phyloP scores from a whole-genome alignment of 2,797 vertebrate species.

The Buceros bicornis region DNA sequence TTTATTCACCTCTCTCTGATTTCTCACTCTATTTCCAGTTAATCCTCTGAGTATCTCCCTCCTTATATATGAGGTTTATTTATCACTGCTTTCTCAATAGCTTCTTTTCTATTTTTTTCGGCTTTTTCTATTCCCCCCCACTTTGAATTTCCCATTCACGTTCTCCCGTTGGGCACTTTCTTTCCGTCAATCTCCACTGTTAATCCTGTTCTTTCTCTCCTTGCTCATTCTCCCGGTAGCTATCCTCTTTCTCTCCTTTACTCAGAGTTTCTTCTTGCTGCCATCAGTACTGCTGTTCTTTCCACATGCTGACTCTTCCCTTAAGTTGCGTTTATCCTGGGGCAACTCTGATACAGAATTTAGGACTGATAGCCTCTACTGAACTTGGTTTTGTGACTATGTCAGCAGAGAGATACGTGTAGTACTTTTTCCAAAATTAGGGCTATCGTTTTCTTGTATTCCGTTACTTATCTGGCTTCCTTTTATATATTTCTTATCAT shows the following conservation, averaged over 20 bases:
- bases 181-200: neutral
- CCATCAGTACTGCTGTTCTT: neutral
- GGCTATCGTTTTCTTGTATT: neutral
- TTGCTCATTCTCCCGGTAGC: neutral
- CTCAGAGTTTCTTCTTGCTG: neutral
- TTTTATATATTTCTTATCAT: neutral
- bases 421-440: neutral
- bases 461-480: neutral
- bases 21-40: neutral
- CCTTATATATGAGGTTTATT: neutral
- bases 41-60: neutral
- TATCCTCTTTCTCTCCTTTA: neutral
- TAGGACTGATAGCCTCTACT: neutral
- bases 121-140: rapidly evolving
- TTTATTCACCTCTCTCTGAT: neutral
- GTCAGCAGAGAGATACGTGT: neutral
- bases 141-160: neutral
- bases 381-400: neutral
- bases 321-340: neutral
- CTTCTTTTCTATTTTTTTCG: neutral
- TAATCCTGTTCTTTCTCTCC: neutral
- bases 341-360: neutral
- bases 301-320: neutral
- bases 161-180: neutral
- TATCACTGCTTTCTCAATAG: neutral